Base-by-base conservation (phyloP, 2,888 invertebrate genomes). In the Elegia similella region DNA sequence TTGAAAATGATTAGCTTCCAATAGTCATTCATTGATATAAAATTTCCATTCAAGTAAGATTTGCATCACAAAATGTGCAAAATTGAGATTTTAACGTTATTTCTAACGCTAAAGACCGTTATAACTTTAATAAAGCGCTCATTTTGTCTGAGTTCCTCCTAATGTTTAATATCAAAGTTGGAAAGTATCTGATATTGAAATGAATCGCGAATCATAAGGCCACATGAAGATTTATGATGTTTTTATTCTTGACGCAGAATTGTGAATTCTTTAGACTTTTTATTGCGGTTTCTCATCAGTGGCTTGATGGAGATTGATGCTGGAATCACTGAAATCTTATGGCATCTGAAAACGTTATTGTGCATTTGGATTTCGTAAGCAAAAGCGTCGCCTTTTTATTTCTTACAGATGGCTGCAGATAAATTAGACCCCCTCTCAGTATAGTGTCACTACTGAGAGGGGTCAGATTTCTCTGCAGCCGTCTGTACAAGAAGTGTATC, bases 201-300 rank as follows among this genome's bases (percentile, higher is more conserved):
- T 43, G 29, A 34, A 42, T 10, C 48, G 30, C 17, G 44, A 53
- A 54, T 55, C 42, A 52, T 50, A 34, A 38, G 50, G 50, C 50
- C 34, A 32, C 42, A 34, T 50, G 38, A 48, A 57, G 59, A 60
- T 62, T 62, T 57, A 60, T 57, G 58, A 50, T 56, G 57, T 56
- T 50, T 42, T 42, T 42, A 38, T 57, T 47, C 55, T 55, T 48
- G 56, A 56, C 56, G 47, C 50, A 58, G 59, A 57, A 58, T 34
- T 50, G 34, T 34, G 34, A 16, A 50, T 16, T 50, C 50, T 17
- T 34, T 38, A 32, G 15, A 32, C 34, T 34, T 50, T 46, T 46
- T 46, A 46, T 46, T 23, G 23, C 12, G 46, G 17, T 46, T 12
- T 38, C 15, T 32, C 12, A 50, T 38, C 17, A 34, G 17, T 2